Conservation (phyloP, 37 sponge, comb jelly and placozoan species). For the Geodia barretti region DNA sequence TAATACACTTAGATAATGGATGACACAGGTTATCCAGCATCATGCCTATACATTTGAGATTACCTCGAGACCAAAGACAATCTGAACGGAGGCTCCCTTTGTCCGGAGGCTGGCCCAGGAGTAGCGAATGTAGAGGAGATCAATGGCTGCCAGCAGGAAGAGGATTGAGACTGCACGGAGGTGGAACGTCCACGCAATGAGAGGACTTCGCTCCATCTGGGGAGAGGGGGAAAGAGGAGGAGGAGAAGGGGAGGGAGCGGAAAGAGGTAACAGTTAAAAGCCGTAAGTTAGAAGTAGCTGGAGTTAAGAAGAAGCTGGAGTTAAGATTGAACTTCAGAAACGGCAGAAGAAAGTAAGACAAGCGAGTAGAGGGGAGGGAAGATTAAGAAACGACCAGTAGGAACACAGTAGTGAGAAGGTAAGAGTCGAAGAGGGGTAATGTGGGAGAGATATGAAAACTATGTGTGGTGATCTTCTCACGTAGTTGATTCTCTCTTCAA, state of each 20-base stretch:
- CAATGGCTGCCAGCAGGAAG: conserved; percentile 43
- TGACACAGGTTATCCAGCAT: too few species aligned
- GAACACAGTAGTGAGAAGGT: background rate
- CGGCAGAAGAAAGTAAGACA: too few species aligned
- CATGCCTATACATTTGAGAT: background rate
- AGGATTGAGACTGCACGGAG: conserved; percentile 69
- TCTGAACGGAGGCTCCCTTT: conserved; percentile 79
- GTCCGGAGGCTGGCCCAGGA: conserved; percentile 36
- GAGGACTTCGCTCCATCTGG: conserved; percentile 96
- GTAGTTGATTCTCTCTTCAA: conserved; percentile 87
- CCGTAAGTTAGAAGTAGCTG: too few species aligned
- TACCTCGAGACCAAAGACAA: conserved; percentile 97
- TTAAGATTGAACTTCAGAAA: too few species aligned
- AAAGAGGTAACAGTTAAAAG: too few species aligned
- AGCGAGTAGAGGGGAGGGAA: background rate
- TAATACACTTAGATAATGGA: background rate
- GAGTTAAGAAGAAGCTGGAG: too few species aligned
- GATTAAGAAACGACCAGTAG: background rate
- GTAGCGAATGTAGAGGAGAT: conserved; percentile 46
- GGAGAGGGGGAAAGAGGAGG: too few species aligned
- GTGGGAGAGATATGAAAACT: background rate
- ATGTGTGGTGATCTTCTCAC: too few species aligned
- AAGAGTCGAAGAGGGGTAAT: background rate
- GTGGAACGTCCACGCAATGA: conserved; percentile 88
- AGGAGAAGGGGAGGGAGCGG: too few species aligned